Base-by-base conservation (phyloP, 2,888 invertebrate genomes). In the Electrophaes corylata region DNA sequence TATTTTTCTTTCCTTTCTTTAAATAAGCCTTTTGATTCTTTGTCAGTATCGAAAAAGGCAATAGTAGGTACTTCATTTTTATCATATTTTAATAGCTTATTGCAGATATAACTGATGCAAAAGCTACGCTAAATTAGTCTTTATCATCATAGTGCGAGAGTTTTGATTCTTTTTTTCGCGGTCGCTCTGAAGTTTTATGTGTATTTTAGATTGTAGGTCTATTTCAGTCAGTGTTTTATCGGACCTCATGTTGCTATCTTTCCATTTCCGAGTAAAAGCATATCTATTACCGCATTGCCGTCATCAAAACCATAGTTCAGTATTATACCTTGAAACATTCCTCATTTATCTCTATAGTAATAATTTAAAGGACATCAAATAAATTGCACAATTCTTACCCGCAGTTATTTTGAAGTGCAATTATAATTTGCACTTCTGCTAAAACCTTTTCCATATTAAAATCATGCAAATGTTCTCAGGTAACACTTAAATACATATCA, bases 401-500 rank as follows among this genome's bases (percentile, higher is more conserved):
- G 49, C 44, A 46, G 52, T 60, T 64, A 60, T 58, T 45, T 57
- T 45, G 48, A 66, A 64, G 11, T 68, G 62, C 69, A 78, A 73
- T 73, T 75, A 73, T 73, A 74, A 74, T 76, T 72, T 69, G 72
- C 74, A 75, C 72, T 75, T 73, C 64, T 70, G 62, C 71, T 79
- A 75, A 79, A 79, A 76, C 76, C 76, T 78, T 79, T 75, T 62
- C 54, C 45, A 61, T 61, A 75, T 80, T 75, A 78, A 55, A 63
- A 67, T 74, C 68, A 79, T 76, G 76, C 73, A 78, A 79, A 80
- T 65, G 59, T 41, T 53, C 35, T 10, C 35, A 26, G 43, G 51
- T 56, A 41, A 58, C 57, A 67, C 65, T 72, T 75, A 66, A 75
- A 69, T 73, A 66, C 62, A 67, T 60, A 71, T 76, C 73, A 72